phyloP scores from a whole-genome alignment of 2,888 invertebrate species.

The Mythimna impura region DNA sequence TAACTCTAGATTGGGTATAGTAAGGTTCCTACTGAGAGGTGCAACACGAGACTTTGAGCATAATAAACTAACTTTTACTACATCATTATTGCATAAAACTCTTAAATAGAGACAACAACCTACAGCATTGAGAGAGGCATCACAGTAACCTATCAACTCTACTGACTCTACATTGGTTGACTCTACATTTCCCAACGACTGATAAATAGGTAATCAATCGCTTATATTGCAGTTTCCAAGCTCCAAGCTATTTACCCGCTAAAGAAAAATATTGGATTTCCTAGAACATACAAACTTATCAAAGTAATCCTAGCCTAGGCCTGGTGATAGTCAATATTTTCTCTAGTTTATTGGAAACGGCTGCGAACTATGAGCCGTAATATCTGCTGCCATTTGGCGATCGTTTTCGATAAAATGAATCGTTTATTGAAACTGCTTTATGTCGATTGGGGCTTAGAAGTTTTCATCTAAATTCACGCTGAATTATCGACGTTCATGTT shows the following conservation, averaged over 20 bases:
- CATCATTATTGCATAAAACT: too few species aligned
- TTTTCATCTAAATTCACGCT: slow-evolving; percentile 3
- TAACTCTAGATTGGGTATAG: too few species aligned
- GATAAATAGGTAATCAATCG: too few species aligned
- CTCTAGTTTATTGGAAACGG: slow-evolving; percentile 43
- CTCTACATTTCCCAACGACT: too few species aligned
- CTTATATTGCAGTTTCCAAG: too few species aligned
- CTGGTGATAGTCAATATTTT: slow-evolving; percentile 50
- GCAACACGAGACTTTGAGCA: too few species aligned
- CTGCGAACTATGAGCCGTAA: slow-evolving; percentile 24
- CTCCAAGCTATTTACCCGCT: slow-evolving; percentile 19
- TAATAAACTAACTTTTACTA: too few species aligned
- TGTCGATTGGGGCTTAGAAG: neutral
- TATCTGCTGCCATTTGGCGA: slow-evolving; percentile 34
- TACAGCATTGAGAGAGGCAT: too few species aligned
- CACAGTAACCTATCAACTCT: too few species aligned
- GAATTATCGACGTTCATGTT: neutral
- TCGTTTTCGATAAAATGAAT: slow-evolving; percentile 28
- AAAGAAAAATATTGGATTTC: slow-evolving; percentile 38
- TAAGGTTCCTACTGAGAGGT: too few species aligned
- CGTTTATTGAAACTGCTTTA: slow-evolving; percentile 1
- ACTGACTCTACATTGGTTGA: too few species aligned
- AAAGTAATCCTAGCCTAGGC: slow-evolving; percentile 28
- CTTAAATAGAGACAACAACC: too few species aligned
- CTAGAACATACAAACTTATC: slow-evolving; percentile 28